These are phyloP conservation scores for Chrysotoxum bicinctum DNA, from an alignment of 2,888 invertebrate genomes.

Conservation along the genomic window DNA sequence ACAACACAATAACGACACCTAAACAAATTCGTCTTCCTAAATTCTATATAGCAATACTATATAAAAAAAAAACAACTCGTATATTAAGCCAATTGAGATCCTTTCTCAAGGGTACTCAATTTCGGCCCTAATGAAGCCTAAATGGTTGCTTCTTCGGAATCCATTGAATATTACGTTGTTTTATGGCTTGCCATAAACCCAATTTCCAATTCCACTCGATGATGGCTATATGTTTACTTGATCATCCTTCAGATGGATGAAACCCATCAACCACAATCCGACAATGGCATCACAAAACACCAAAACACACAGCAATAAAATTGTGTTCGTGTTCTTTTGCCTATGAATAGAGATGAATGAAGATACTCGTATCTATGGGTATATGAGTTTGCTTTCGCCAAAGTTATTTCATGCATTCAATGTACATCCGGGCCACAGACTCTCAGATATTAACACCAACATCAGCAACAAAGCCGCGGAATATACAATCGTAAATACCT, in stretches of 20 bases:
- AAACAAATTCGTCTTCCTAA: neutral
- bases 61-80: neutral
- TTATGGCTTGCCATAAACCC: conserved; percentile 50
- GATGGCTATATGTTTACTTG: conserved; percentile 1
- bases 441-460: conserved; percentile 1
- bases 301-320: conserved; percentile 30
- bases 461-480: conserved; percentile 27
- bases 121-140: conserved; percentile 45
- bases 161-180: conserved; percentile 40
- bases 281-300: conserved; percentile 17
- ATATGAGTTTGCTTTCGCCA: conserved; percentile 37
- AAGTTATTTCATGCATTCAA: conserved; percentile 57
- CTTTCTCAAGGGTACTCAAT: conserved; percentile 31
- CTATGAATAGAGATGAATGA: conserved; percentile 30
- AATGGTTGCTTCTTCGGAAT: conserved; percentile 18
- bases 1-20: conserved; percentile 1
- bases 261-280: conserved; percentile 18
- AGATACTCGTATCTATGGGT: too few species aligned
- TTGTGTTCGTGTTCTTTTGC: conserved; percentile 17
- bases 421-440: conserved; percentile 55
- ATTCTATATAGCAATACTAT: neutral
- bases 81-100: conserved; percentile 24
- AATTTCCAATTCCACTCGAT: conserved; percentile 51
- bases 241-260: conserved; percentile 37
- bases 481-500: conserved; percentile 1